A percentile compares a stretch with the other conserved stretches of the same genome.
phyloP scores from a whole-genome alignment of 2,113 vertebrate species.

The Struthidea cinerea region DNA sequence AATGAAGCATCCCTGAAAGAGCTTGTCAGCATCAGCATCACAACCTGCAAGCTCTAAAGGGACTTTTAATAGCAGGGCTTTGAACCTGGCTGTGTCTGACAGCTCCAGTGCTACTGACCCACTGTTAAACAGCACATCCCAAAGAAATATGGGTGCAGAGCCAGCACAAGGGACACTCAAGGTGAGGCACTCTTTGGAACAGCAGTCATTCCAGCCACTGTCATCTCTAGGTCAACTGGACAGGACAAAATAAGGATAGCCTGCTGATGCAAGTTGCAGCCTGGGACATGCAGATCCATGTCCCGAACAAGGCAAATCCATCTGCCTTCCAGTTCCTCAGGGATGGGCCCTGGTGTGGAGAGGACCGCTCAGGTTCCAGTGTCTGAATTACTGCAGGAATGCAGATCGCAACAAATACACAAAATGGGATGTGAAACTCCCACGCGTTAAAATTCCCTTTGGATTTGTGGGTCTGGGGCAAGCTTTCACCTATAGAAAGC shows the following conservation, averaged over 20 bases:
- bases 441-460: not conserved
- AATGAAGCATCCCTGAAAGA: not conserved
- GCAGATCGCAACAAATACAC: not conserved
- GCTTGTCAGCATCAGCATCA: not conserved
- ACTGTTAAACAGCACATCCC: not conserved
- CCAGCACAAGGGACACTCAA: not conserved
- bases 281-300: not conserved
- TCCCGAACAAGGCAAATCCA: not conserved
- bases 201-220: not conserved
- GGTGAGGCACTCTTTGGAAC: not conserved
- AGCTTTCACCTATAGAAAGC: not conserved
- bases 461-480: not conserved
- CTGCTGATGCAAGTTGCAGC: not conserved
- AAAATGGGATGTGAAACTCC: not conserved
- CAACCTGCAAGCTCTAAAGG: not conserved
- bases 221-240: not conserved
- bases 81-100: not conserved
- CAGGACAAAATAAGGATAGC: not conserved
- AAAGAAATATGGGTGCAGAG: not conserved
- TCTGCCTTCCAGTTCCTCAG: not conserved
- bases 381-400: not conserved
- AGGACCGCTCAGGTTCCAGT: not conserved
- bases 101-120: not conserved
- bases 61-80: not conserved
- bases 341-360: not conserved